Conservation (phyloP, 2,888 invertebrate genomes). For the Leucophenga maculata region DNA sequence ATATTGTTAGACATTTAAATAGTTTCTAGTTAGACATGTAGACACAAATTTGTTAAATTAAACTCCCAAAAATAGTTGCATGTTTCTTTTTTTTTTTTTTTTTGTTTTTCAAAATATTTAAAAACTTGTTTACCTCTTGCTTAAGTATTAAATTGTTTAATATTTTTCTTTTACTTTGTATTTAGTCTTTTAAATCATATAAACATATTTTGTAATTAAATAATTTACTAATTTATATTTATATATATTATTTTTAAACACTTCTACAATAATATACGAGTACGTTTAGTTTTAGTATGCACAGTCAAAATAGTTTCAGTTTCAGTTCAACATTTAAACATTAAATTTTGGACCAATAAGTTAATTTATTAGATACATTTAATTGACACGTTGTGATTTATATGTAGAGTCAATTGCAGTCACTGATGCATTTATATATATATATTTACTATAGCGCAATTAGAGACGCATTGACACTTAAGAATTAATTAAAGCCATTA, state of each 20-base stretch:
- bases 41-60: background rate
- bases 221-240: conserved; percentile 5
- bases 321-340: conserved; percentile 35
- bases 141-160: conserved; percentile 6
- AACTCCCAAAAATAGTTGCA: conserved; percentile 2
- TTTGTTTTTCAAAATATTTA: conserved; percentile 1
- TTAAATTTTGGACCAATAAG: conserved; percentile 17
- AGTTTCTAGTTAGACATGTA: background rate
- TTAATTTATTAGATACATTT: conserved; percentile 12
- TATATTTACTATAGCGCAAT: conserved; percentile 1
- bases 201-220: conserved; percentile 20
- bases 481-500: conserved; percentile 64
- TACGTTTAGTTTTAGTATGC: no score
- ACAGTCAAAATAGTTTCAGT: conserved; percentile 35
- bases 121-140: conserved; percentile 44
- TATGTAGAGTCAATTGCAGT: conserved; percentile 29
- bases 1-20: no score
- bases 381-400: conserved; percentile 10
- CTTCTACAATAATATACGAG: conserved; percentile 42
- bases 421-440: conserved; percentile 33
- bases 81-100: background rate
- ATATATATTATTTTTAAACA: conserved; percentile 41
- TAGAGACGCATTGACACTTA: conserved; percentile 40
- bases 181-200: no score
- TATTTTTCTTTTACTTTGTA: background rate